These are phyloP conservation scores for Trichoplusia ni DNA, from an alignment of 1,140 invertebrate species.

Conservation along the genomic window DNA sequence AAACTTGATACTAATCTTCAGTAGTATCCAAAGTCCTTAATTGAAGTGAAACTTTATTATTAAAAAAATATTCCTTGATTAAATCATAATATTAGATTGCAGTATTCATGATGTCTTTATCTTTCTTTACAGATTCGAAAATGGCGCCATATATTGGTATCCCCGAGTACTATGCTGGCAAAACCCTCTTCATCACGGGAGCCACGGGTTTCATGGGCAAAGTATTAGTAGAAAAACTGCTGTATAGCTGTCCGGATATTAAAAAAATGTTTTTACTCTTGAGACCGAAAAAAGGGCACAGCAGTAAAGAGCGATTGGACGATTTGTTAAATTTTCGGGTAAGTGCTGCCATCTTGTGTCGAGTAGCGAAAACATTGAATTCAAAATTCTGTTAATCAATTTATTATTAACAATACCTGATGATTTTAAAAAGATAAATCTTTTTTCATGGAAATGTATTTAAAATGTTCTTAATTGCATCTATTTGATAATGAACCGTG, in stretches of 20 bases:
- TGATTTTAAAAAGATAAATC: no score
- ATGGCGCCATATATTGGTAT: conserved; percentile 67
- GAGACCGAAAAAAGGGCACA: conserved; percentile 89
- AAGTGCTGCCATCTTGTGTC: conserved; percentile 43
- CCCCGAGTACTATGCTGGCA: conserved; percentile 65
- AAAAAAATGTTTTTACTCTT: conserved; percentile 90
- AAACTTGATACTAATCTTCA: no score
- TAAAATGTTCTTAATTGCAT: no score
- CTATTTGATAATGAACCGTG: no score
- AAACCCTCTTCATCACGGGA: conserved; percentile 70
- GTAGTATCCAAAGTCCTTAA: no score
- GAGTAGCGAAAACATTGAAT: conserved; percentile 26
- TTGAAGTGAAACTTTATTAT: no score
- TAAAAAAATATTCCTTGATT: no score
- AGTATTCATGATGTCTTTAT: background rate
- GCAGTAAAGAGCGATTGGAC: conserved; percentile 84
- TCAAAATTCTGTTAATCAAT: no score
- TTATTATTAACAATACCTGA: no score
- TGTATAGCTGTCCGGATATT: conserved; percentile 87
- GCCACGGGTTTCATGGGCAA: conserved; percentile 94
- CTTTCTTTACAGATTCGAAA: conserved; percentile 13
- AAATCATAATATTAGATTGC: no score
- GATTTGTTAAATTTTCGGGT: conserved; percentile 84
- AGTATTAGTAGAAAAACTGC: conserved; percentile 93
- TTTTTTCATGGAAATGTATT: no score